Base-by-base conservation (phyloP, 2,888 invertebrate species). In the Rhyacophila evoluta region DNA sequence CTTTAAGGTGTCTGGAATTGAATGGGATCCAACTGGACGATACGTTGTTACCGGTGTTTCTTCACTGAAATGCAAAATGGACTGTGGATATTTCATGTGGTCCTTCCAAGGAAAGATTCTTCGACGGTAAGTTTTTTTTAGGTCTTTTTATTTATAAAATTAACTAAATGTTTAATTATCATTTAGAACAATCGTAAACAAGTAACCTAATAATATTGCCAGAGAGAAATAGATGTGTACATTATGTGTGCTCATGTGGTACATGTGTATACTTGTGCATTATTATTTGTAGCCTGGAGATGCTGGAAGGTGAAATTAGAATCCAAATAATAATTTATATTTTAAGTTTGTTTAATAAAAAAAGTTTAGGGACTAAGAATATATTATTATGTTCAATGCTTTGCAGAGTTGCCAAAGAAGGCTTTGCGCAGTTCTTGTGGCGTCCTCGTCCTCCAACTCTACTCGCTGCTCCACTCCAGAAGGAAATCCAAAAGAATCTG, bases 1-100 rank as follows among this genome's bases (percentile, higher is more conserved):
- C 8, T 77, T 80, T 12, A 90, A 93, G 87, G 94, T 94, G 86
- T 97, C 98, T 0, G 97, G 98, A 86, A 97, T 99, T 0, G 98
- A 98, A 87, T 99, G 99, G 99, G 99, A 99, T 88, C 99, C 99
- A 0, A 99, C 99, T 1, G 99, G 99, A 1, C 93, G 99, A 81
- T 99, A 97, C 85, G 97, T 99, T 11, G 95, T 96, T 74, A 98
- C 98, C 0, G 97, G 95, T 0, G 98, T 98, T 15, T 98, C 98
- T 0, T 95, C 95, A 81, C 98, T 98, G 94, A 98, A 97, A 85
- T 96, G 97, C 82, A 98, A 97, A 89, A 97, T 97, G 84, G 95
- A 95, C 86, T 90, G 91, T 81, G 98, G 98, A 1, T 99, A 97
- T 88, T 97, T 98, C 92, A 93, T 99, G 85, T 98, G 98, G 95